Evolutionary conservation across 2,113 vertebrate species (phyloP), one percentile per base, ranked within the genome.

Genomic region (Gavialis gangeticus): DNA sequence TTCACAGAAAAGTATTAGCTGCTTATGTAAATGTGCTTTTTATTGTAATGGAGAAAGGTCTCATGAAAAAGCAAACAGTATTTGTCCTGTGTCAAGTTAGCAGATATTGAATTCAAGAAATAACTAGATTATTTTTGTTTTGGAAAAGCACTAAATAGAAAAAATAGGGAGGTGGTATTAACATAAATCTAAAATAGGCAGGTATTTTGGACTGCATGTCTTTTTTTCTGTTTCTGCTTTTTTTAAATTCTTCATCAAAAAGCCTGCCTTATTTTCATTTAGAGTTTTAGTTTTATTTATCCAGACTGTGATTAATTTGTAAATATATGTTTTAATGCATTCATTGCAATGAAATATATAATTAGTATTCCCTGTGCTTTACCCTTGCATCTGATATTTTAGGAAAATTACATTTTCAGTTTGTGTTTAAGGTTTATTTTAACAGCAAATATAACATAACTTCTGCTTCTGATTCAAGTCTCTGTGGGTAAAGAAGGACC

Each of bases 61-160:
- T 89, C 73, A 85, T 62, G 24, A 71, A 25, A 56, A 84, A 91
- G 24, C 88, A 85, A 86, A 90, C 46, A 24, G 28, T 90, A 15
- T 22, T 17, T 92, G 16, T 82, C 77, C 77, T 77, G 89, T 37
- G 11, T 71, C 4, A 24, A 8, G 28, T 54, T 89, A 89, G 91
- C 75, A 82, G 91, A 82, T 75, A 83, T 55, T 69, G 80, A 87
- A 80, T 90, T 87, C 19, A 73, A 87, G 57, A 77, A 87, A 66
- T 79, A 37, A 11, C 5, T 59, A 14, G 2, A n/a, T 69, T 9
- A 46, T 46, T 46, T 86, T 78, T 5, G 57, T 84, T 79, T 54
- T 84, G 84, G 59, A 46, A 89, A 71, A 87, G 85, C 81, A 79
- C 12, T 55, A 67, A 92, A 30, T 10, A 75, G 21, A 84, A 85